Evolutionary conservation across 2,113 vertebrate genomes (phyloP).

Genomic region (Stictonetta naevosa): DNA sequence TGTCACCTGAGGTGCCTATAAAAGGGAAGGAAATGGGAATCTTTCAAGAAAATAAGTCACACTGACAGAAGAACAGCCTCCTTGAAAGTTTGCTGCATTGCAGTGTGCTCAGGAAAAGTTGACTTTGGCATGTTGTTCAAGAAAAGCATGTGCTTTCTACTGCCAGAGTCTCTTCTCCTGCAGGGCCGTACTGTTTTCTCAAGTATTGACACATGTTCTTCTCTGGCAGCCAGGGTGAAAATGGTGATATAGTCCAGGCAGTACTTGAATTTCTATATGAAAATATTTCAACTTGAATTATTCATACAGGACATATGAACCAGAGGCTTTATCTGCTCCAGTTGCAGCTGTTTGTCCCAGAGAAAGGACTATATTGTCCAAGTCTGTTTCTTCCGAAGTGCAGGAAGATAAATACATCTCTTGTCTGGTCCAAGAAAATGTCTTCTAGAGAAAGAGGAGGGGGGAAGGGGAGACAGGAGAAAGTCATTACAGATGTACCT

Average conservation of each 20-base stretch:
- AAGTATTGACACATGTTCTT: not conserved
- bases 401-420: not conserved
- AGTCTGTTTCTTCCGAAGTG: not conserved
- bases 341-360: constrained; percentile 42
- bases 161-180: not conserved
- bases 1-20: not conserved
- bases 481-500: not conserved
- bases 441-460: not conserved
- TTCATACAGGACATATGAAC: not conserved
- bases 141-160: not conserved
- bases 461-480: not conserved
- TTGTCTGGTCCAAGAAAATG: not conserved
- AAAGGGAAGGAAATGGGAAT: not conserved
- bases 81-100: not conserved
- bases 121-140: not conserved
- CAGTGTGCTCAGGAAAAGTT: not conserved
- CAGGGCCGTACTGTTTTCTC: not conserved
- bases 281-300: constrained; percentile 11
- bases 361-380: not conserved
- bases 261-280: not conserved
- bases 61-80: not conserved
- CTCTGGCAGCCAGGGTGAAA: not conserved
- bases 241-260: constrained; percentile 14
- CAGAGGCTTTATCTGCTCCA: not conserved
- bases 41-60: not conserved